Percentiles rank a stretch among this genome's conserved stretches.
Evolutionary conservation across 2,113 vertebrate species (phyloP).

Genomic region (Lepus europaeus): DNA sequence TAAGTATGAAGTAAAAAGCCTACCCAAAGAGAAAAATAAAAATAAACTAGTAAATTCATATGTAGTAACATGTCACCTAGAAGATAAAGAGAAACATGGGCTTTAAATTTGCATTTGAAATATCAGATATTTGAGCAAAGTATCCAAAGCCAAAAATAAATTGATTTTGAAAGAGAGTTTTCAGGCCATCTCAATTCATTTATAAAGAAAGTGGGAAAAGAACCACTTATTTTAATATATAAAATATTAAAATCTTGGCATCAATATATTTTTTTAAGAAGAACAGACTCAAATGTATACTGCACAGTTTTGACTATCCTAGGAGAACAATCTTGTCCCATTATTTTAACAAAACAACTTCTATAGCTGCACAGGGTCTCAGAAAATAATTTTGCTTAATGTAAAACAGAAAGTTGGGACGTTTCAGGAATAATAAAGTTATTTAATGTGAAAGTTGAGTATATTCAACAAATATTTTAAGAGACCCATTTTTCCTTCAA

Average conservation of each 20-base stretch:
- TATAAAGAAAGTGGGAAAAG: background rate
- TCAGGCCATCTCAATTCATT: background rate
- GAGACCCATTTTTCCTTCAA: background rate
- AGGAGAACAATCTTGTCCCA: background rate
- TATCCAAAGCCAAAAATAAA: background rate
- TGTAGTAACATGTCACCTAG: background rate
- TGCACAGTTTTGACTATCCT: background rate
- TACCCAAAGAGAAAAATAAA: background rate
- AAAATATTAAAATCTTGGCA: background rate
- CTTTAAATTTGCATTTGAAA: background rate
- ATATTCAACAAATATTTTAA: conserved; percentile 17
- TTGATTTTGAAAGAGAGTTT: background rate
- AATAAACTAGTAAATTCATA: background rate
- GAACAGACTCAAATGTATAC: background rate
- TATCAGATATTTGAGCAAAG: background rate
- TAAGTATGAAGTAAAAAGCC: background rate
- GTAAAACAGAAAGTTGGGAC: background rate
- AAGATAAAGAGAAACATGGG: background rate
- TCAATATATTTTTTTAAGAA: background rate
- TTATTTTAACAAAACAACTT: conserved; percentile 8
- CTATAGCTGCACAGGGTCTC: background rate
- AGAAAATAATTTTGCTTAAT: conserved; percentile 24
- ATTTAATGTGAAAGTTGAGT: background rate
- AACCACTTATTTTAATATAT: background rate
- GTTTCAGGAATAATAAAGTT: conserved; percentile 23